These are phyloP conservation scores for Neoniphon sammara DNA, from an alignment of 2,797 vertebrate genomes.

Conservation along the genomic window DNA sequence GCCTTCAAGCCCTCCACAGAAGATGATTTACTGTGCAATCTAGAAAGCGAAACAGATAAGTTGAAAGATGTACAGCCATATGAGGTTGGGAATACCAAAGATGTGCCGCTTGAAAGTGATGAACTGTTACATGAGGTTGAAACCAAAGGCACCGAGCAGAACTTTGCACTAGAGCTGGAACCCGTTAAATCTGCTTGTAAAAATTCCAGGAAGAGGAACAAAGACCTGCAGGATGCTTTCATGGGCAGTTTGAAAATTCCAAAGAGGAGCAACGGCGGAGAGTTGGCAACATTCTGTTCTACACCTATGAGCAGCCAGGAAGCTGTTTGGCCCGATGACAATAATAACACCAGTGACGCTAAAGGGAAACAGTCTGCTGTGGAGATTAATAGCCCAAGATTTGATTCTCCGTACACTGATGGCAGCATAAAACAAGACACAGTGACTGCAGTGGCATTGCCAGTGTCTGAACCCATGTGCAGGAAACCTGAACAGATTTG, in stretches of 20 bases:
- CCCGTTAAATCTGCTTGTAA: conserved; percentile 62
- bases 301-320: conserved; percentile 42
- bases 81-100: conserved; percentile 56
- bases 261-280: conserved; percentile 69
- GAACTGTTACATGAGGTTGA: conserved; percentile 33
- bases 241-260: conserved; percentile 75
- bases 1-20: conserved; percentile 22
- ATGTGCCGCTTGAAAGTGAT: conserved; percentile 33
- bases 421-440: conserved; percentile 26
- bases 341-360: conserved; percentile 51
- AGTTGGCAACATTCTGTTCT: conserved; percentile 54
- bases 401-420: conserved; percentile 37
- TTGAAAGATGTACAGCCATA: conserved; percentile 24
- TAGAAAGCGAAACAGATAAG: conserved; percentile 22
- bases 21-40: conserved; percentile 20
- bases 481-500: conserved; percentile 30
- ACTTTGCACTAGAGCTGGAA: conserved; percentile 46
- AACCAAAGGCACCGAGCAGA: conserved; percentile 52
- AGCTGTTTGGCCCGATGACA: conserved; percentile 45
- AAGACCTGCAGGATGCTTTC: conserved; percentile 68
- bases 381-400: conserved; percentile 36
- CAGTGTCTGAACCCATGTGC: conserved; percentile 34
- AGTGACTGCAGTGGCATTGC: conserved; percentile 7
- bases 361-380: conserved; percentile 43
- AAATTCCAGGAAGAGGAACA: conserved; percentile 80